A percentile compares a stretch with the other conserved stretches of the same genome.
phyloP scores from a whole-genome alignment of 2,888 invertebrate species.

The Lottia gigantea region DNA sequence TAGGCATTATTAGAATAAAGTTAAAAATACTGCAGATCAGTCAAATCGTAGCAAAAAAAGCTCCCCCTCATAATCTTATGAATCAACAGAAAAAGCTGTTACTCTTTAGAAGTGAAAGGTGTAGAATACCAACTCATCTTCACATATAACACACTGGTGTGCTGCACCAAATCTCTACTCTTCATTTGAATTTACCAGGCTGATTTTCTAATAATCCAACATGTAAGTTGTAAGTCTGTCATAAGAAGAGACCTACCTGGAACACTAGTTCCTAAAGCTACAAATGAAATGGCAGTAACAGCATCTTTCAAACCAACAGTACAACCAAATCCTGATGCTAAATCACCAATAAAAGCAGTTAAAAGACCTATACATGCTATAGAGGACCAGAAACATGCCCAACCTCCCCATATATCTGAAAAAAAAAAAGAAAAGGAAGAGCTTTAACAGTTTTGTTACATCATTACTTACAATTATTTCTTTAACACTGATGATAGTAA shows the following conservation, averaged over 20 bases:
- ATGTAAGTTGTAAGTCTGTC: neutral
- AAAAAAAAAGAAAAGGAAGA: constrained; percentile 13
- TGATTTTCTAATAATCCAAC: neutral
- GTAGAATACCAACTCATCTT: neutral
- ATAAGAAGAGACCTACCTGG: constrained; percentile 72
- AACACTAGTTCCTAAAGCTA: constrained; percentile 97
- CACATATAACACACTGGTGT: neutral
- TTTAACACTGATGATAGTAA: too few relatives aligned
- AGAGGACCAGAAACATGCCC: constrained; percentile 92
- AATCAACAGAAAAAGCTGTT: too few relatives aligned
- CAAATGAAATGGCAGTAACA: constrained; percentile 97
- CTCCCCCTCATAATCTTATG: too few relatives aligned
- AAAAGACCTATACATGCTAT: constrained; percentile 92
- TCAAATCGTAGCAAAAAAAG: too few relatives aligned
- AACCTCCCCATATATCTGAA: constrained; percentile 84
- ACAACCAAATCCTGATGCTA: constrained; percentile 97
- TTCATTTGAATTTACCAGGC: neutral
- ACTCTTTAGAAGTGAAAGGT: neutral
- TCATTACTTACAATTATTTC: too few relatives aligned
- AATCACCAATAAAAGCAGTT: constrained; percentile 96
- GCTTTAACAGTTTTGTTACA: too few relatives aligned
- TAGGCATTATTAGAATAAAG: too few relatives aligned
- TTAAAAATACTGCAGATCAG: too few relatives aligned
- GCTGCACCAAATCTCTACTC: too few relatives aligned
- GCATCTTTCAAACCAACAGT: constrained; percentile 96